Base-by-base conservation (phyloP, 2,888 invertebrate species). In the Portevinia maculata region DNA sequence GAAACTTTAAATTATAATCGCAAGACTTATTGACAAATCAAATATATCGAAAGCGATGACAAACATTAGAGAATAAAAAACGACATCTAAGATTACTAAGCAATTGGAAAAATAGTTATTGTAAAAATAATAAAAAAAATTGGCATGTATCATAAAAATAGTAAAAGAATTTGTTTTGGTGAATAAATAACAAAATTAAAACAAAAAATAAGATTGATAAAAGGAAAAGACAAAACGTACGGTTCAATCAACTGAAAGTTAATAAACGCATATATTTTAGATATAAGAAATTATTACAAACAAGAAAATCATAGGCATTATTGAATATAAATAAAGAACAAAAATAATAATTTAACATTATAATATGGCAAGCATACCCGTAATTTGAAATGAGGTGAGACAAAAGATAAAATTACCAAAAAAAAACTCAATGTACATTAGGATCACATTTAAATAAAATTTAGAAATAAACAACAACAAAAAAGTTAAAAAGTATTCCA, bases 21-120 rank as follows among this genome's bases (percentile, higher is more conserved):
- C 74, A 67, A 60, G 48, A 70, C 39, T 64, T 76, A 69, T 70
- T 70, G 70, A 64, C 64, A 70, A 78, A 67, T 59, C 46, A 71
- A 76, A 48, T 76, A 65, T 76, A 71, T 73, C 83, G 76, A 83
- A 83, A 78, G 83, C 83, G 83, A 83, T 78, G 83, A 78, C 83
- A 83, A 83, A 83, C 83, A 83, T 78, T 83, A 78, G 71, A 65
- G 62, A 73, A 60, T 78, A 73, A 71, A 71, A 67, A 11, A 48
- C 19, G 50, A 62, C 15, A 37, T 15, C n/a, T 70, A 67, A 52
- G 37, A 60, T 9, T 15, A 55, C 39, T 65, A 60, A 76, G 50
- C 78, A 67, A 83, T 73, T 57, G 71, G 67, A 37, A 48, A 24
- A 48, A 13, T 3, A 34, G 11, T 44, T 34, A 67, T 39, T 65